phyloP scores from a whole-genome alignment of 2,797 vertebrate species.

The Cynopterus sphinx region DNA sequence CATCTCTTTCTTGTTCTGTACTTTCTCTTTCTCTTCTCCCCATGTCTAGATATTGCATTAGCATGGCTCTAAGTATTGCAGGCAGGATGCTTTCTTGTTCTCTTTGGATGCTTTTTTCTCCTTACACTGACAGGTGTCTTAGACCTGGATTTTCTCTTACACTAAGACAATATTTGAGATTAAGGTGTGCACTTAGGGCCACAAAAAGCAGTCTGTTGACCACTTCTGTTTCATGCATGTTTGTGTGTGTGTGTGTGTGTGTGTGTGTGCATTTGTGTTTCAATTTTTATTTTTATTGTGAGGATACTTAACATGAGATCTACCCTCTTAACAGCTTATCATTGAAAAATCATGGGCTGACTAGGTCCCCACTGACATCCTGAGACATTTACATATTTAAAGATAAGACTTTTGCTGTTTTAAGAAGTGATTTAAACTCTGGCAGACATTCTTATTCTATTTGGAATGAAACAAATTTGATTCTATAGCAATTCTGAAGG shows the following conservation, averaged over 20 bases:
- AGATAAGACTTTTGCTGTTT: slow-evolving; percentile 22
- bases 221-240: neutral
- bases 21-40: neutral
- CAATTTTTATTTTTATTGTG: neutral
- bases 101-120: neutral
- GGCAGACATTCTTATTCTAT: neutral
- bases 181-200: neutral
- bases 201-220: neutral
- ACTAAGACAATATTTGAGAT: neutral
- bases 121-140: neutral
- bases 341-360: neutral
- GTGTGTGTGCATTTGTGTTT: neutral
- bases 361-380: neutral
- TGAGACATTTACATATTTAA: neutral
- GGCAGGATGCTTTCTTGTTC: neutral
- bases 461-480: slow-evolving; percentile 32
- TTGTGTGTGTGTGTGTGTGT: neutral
- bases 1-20: neutral
- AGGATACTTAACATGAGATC: neutral
- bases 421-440: neutral
- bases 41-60: neutral
- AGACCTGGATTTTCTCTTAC: neutral
- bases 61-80: neutral
- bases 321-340: neutral
- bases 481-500: slow-evolving; percentile 33